Base-by-base conservation (phyloP, 2,113 vertebrate species). In the Oreocharis arfaki region DNA sequence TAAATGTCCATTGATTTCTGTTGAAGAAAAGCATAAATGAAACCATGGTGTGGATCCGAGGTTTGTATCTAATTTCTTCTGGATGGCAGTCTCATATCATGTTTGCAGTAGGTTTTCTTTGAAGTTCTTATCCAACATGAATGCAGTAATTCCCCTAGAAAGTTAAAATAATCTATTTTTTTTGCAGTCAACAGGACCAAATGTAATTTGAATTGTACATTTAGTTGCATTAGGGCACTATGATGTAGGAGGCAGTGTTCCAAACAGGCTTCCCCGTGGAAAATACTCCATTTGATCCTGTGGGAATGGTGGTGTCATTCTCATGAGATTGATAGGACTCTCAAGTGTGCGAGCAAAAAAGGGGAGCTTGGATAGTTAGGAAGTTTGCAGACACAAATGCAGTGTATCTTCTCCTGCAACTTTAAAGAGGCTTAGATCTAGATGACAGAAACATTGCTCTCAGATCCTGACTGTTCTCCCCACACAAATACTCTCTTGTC, bases 261-360 rank as follows among this genome's bases (percentile, higher is more conserved):
- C 53, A 60, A 52, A 75, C 23, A 53, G 46, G 24, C 24, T 53
- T 89, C 53, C 60, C 16, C 46, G 16, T 32, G 46, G 30, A 46
- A 71, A 68, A 46, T 30, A 75, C 21, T 60, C 9, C 7, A 5
- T 47, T 60, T 89, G 53, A 24, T 68, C n/a, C 37, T 39, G 27
- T 81, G 60, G 16, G 59, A 65, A 52, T 39, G 19, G 67, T 82
- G 16, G 16, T 67, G 19, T 52, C 33, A 9, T 39, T 74, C 37
- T 67, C 19, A 10, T 46, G 7, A 52, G 39, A 60, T 21, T 75
- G 52, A 52, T 9, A 53, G 28, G 37, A 52, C 5, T n/a, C 28
- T 81, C 37, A 52, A 59, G 16, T 0, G 0, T 52, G 44, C 44
- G 39, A 56, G n/a, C 28, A 24, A 24, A 46, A 52, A 39, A 21